Conservation (phyloP, 2,888 invertebrate species). For the Dioctria linearis region DNA sequence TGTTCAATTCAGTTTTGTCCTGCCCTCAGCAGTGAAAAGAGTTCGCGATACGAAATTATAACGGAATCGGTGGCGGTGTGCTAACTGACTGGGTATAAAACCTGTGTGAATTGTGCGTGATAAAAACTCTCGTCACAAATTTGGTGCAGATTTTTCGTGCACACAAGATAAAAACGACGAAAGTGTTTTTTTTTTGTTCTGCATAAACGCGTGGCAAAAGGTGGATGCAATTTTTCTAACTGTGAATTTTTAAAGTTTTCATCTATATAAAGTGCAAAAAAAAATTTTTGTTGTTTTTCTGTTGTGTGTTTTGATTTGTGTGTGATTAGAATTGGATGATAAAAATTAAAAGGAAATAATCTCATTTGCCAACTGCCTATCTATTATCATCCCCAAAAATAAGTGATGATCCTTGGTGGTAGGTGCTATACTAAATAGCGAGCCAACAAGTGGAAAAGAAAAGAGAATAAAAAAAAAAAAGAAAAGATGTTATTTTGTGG, state of each 20-base stretch:
- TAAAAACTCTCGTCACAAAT: background rate
- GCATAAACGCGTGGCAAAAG: background rate
- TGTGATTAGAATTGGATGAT: background rate
- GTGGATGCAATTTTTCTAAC: conserved; percentile 15
- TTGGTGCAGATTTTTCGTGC: conserved; percentile 28
- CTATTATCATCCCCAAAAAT: too few relatives aligned
- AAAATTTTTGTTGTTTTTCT: background rate
- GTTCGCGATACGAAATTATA: background rate
- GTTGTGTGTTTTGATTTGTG: background rate
- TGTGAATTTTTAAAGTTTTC: background rate
- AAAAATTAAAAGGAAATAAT: too few relatives aligned
- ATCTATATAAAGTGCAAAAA: background rate
- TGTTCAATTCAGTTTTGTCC: conserved; percentile 19
- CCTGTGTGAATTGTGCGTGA: conserved; percentile 11
- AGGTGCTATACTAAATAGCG: background rate
- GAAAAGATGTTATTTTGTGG: too few relatives aligned
- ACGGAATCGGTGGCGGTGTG: too few relatives aligned
- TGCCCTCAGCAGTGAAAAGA: conserved; percentile 23
- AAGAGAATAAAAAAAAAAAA: too few relatives aligned
- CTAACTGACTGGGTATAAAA: background rate
- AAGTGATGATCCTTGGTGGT: too few relatives aligned
- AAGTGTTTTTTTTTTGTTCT: too few relatives aligned
- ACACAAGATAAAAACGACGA: background rate
- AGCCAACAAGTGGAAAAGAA: background rate
- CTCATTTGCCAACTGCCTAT: too few relatives aligned